A percentile compares a stretch with the other conserved stretches of the same genome.
phyloP scores from a whole-genome alignment of 1,140 invertebrate species.

The Solenopsis invicta region DNA sequence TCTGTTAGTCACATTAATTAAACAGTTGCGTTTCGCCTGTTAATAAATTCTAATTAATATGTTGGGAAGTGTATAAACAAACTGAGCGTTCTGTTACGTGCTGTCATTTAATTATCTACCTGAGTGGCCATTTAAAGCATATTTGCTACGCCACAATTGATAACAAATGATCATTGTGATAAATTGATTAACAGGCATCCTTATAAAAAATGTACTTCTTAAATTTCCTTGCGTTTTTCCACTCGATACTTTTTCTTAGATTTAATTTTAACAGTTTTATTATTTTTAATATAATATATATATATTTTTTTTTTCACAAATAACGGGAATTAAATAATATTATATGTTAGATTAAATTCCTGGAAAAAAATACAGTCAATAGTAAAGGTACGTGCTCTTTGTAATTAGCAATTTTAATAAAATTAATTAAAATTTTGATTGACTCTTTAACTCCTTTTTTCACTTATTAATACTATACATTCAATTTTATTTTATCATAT shows the following conservation, averaged over 20 bases:
- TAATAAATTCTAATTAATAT: conserved; percentile 12
- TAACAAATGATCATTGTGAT: conserved; percentile 29
- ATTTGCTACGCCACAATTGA: conserved; percentile 48
- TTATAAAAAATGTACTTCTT: not conserved
- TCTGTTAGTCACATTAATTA: conserved; percentile 3
- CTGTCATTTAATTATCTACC: conserved; percentile 22
- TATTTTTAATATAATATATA: conserved; percentile 20
- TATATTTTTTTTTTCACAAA: not conserved
- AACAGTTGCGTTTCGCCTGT: not conserved
- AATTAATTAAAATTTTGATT: not conserved
- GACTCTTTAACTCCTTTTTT: not conserved
- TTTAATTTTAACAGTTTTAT: not conserved
- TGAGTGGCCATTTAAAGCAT: not conserved
- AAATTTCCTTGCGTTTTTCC: not conserved
- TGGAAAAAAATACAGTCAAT: not conserved
- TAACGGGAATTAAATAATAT: not conserved
- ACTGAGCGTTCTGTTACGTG: not conserved
- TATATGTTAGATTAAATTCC: not conserved
- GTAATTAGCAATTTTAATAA: not conserved
- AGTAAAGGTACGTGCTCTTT: not conserved
- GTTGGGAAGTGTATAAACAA: not conserved
- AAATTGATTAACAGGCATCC: conserved; percentile 25
- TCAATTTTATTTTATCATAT: not conserved
- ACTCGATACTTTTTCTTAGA: not conserved
- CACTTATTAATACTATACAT: not conserved